Evolutionary conservation across 2,888 invertebrate genomes (phyloP), one percentile per base, ranked within the genome.

Genomic region (Drosophila neonasuta): DNA sequence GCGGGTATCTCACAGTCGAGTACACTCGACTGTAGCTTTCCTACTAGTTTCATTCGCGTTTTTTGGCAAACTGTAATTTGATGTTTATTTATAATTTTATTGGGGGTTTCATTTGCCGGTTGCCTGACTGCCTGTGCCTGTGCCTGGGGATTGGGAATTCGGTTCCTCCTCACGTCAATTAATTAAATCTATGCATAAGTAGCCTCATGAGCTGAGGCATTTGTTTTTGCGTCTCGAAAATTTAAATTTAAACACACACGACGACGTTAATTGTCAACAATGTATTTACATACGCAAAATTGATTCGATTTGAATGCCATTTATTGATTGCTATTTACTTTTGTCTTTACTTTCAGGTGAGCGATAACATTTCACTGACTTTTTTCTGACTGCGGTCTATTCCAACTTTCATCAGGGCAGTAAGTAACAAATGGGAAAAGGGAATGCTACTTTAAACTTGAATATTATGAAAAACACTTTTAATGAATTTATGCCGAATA

Each of bases 281-380:
- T 74, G 68, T 48, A 76, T 68, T 75, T 62, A 60, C 55, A 41
- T 62, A 61, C 50, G 63, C 44, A 57, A 52, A 60, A 75, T 73
- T 67, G 56, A 60, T 66, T 44, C 39, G 49, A 36, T 45, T 56
- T 45, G 11, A 52, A 54, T 71, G 36, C 42, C 57, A 29, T 66
- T 80, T 65, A 79, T 79, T 77, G 65, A 87, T 75, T 64, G 34
- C 44, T 62, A 34, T 71, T 77, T 86, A 64, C 70, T 66, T 70
- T 69, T 69, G 36, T 15, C 34, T 52, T 71, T 83, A 75, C 56
- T 87, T 87, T 39, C 86, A 84, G 83, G 83, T 84, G 74, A 84
- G 83, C 80, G 61, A 60, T 72, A 51, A 58, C 52, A 56, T 65
- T 57, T 55, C 15, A 58, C 32, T 46, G 41, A 17, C 30, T 42